Conservation (phyloP, 2,888 invertebrate genomes). For the Harpalus rubripes region DNA sequence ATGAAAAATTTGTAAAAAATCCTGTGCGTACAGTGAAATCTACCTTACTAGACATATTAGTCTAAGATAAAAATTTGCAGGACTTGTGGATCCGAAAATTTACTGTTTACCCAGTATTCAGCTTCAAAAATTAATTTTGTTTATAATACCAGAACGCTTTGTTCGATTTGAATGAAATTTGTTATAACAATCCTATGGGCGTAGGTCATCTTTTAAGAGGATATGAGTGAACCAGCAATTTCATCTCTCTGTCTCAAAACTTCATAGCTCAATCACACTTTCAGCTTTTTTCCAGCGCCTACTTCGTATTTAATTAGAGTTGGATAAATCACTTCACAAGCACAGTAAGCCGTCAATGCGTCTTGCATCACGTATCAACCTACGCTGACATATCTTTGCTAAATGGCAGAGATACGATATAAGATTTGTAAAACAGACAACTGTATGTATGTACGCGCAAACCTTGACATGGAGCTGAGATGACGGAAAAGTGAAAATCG, state of each 20-base stretch:
- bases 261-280: constrained; percentile 31
- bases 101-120: no score
- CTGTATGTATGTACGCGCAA: background rate
- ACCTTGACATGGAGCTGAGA: background rate
- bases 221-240: no score
- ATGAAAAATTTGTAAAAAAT: no score
- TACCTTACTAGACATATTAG: no score
- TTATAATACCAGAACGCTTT: no score
- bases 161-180: no score
- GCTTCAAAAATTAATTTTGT: no score
- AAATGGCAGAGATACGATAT: constrained; percentile 17
- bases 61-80: no score
- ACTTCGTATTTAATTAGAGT: constrained; percentile 28
- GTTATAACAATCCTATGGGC: no score
- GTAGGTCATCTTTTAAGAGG: no score
- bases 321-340: constrained; percentile 13
- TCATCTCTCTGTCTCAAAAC: background rate
- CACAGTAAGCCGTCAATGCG: constrained; percentile 5
- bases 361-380: constrained; percentile 12
- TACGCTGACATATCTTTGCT: constrained; percentile 21
- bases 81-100: no score
- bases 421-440: constrained; percentile 8
- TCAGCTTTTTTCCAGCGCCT: constrained; percentile 21
- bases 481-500: constrained; percentile 5
- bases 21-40: no score